Conservation (phyloP, 2,888 invertebrate genomes). For the Tipula helvola region DNA sequence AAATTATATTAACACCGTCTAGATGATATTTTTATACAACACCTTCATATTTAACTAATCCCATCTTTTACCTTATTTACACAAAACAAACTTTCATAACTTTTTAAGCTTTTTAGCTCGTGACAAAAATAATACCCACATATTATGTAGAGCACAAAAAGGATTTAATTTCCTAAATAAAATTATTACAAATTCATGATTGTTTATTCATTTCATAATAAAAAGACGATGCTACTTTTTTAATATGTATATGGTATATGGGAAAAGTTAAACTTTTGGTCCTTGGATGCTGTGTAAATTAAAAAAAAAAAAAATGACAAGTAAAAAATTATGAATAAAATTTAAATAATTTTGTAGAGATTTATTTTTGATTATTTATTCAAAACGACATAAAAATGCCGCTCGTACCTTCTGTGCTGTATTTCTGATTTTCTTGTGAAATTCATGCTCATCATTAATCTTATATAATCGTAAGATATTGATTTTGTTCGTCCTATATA, state of each 20-base stretch:
- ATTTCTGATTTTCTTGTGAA: not conserved
- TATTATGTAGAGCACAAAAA: not conserved
- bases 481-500: not conserved
- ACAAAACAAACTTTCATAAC: not conserved
- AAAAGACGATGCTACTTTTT: not conserved
- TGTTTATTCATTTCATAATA: not conserved
- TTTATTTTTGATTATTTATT: not conserved
- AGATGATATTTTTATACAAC: not conserved
- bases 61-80: not conserved
- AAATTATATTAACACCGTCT: not conserved
- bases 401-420: not conserved
- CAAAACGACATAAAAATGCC: not conserved
- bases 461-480: not conserved
- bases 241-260: not conserved
- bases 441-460: not conserved
- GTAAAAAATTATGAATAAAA: not conserved
- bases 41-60: not conserved
- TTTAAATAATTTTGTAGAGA: not conserved
- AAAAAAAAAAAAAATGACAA: not conserved
- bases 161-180: not conserved
- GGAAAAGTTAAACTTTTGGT: not conserved
- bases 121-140: not conserved
- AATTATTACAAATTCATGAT: not conserved
- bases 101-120: not conserved
- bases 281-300: not conserved